phyloP scores from a whole-genome alignment of 2,888 invertebrate genomes.

The Diarsia rubi region DNA sequence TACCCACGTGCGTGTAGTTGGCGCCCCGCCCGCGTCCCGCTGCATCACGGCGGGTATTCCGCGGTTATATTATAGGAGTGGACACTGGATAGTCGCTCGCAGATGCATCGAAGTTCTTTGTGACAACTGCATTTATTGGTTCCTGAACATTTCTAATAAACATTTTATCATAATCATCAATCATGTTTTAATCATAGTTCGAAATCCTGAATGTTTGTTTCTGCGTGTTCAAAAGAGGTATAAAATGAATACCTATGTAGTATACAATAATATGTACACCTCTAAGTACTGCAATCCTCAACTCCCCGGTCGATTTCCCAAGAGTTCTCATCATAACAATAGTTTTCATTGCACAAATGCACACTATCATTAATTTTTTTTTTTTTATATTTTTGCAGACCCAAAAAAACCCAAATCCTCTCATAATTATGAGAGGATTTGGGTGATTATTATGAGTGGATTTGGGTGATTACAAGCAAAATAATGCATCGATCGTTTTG shows the following conservation, averaged over 20 bases:
- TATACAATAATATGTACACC: too few species aligned
- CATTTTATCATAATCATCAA: too few species aligned
- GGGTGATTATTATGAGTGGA: too few species aligned
- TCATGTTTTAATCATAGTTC: not conserved
- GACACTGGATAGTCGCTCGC: not conserved
- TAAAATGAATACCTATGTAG: too few species aligned
- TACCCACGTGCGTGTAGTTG: conserved; percentile 6
- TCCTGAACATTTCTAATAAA: not conserved
- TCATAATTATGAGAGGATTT: too few species aligned
- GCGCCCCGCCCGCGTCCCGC: conserved; percentile 42
- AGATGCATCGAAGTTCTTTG: not conserved
- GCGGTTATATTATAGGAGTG: not conserved
- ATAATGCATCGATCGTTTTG: not conserved
- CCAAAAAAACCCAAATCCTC: too few species aligned
- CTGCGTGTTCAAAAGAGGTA: not conserved
- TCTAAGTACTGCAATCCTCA: too few species aligned
- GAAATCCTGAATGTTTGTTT: not conserved
- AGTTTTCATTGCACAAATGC: not conserved
- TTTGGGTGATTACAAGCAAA: not conserved
- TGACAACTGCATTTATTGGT: not conserved
- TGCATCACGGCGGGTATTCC: conserved; percentile 11
- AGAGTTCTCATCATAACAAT: not conserved
- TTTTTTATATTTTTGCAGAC: too few species aligned
- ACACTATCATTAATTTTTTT: too few species aligned
- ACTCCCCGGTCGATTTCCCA: too few species aligned